Conservation (phyloP, 1,140 invertebrate genomes). For the Grapholita molesta region DNA sequence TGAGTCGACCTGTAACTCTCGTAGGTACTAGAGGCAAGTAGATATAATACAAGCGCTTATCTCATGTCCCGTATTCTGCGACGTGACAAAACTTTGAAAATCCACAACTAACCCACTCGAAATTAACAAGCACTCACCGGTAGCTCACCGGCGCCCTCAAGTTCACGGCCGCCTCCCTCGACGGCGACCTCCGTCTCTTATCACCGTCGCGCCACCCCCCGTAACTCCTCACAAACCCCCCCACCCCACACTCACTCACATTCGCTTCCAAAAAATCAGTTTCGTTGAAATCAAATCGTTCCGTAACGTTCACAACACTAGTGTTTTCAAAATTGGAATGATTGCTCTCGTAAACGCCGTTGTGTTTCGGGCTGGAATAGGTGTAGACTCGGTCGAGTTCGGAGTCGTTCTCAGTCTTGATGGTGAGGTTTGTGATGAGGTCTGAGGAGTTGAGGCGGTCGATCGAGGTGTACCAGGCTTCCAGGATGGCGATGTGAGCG, state of each 20-base stretch:
- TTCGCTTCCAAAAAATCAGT: slow-evolving; percentile 37
- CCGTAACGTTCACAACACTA: slow-evolving; percentile 37
- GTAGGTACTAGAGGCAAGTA: too few species aligned
- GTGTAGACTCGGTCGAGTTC: slow-evolving; percentile 59
- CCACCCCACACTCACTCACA: slow-evolving; percentile 49
- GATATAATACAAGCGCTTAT: too few species aligned
- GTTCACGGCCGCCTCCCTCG: slow-evolving; percentile 55
- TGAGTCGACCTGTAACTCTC: too few species aligned
- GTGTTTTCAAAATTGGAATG: slow-evolving; percentile 51
- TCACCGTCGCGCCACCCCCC: slow-evolving; percentile 60
- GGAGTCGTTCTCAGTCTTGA: slow-evolving; percentile 60
- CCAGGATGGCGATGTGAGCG: slow-evolving; percentile 74
- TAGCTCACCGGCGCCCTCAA: slow-evolving; percentile 69
- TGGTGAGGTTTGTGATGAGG: slow-evolving; percentile 33
- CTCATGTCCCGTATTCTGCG: neutral
- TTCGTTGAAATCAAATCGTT: neutral
- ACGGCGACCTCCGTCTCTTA: slow-evolving; percentile 35
- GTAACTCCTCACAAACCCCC: slow-evolving; percentile 54
- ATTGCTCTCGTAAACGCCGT: slow-evolving; percentile 64
- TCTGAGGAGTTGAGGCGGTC: slow-evolving; percentile 47
- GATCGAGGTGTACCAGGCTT: slow-evolving; percentile 72
- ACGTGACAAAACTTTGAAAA: neutral
- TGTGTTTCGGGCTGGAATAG: slow-evolving; percentile 67
- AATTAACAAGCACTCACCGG: slow-evolving; percentile 48
- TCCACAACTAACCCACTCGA: neutral